Conservation (phyloP, 2,113 vertebrate genomes). For the Fregetta grallaria region DNA sequence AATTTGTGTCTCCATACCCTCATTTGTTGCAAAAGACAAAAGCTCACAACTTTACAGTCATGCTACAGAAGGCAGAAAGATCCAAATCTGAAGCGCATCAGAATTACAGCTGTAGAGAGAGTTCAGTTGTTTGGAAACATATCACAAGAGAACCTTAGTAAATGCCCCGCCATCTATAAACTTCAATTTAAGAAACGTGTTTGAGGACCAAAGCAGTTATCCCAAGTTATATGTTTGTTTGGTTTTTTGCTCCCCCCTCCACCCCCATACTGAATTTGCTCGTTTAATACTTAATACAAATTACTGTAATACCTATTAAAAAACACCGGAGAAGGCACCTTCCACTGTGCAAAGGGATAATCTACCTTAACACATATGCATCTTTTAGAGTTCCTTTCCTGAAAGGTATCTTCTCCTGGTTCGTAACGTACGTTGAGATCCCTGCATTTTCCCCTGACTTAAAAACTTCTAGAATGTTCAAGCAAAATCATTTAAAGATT, state of each 20-base stretch:
- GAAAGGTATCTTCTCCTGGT: neutral
- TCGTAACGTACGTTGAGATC: neutral
- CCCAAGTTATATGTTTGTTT: neutral
- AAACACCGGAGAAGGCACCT: neutral
- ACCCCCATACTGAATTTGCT: neutral
- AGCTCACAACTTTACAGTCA: neutral
- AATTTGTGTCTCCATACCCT: neutral
- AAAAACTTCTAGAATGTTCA: neutral
- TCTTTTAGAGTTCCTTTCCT: neutral
- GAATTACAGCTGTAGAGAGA: neutral
- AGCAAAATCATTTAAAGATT: neutral
- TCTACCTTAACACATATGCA: neutral
- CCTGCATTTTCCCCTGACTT: neutral
- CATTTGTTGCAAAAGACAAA: neutral
- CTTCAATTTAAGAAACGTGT: neutral
- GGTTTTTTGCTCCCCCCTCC: rapidly evolving
- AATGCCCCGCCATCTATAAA: neutral
- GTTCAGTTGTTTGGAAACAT: neutral
- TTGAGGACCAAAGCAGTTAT: neutral
- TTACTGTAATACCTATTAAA: neutral
- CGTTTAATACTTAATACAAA: neutral
- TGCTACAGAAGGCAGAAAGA: neutral
- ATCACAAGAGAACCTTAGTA: neutral
- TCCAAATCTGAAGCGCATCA: neutral
- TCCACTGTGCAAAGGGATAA: neutral